Evolutionary conservation across 2,113 vertebrate species (phyloP).

Genomic region (Sebastes schlegelii): DNA sequence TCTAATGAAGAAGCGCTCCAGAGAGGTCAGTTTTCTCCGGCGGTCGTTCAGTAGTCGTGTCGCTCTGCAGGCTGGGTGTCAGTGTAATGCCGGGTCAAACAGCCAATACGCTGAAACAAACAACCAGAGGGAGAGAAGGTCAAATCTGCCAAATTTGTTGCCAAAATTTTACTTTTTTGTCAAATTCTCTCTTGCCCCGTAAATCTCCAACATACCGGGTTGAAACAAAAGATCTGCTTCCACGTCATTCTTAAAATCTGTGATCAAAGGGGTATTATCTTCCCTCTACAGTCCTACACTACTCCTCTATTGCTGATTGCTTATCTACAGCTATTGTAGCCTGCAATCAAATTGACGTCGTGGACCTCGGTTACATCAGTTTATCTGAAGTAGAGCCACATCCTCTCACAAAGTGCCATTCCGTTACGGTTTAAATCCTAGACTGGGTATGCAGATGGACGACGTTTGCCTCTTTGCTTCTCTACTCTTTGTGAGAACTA

Average conservation of each 20-base stretch:
- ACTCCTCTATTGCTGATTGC: slow-evolving; percentile 13
- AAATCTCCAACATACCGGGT: slow-evolving; percentile 11
- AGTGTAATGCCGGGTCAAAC: slow-evolving; percentile 40
- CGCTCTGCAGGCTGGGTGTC: slow-evolving; percentile 20
- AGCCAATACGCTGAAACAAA: slow-evolving; percentile 38
- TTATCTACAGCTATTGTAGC: slow-evolving; percentile 11
- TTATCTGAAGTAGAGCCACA: slow-evolving; percentile 53
- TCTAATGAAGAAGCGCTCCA: slow-evolving; percentile 84
- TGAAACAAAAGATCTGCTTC: slow-evolving; percentile 43
- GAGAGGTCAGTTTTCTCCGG: slow-evolving; percentile 17
- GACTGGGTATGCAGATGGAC: no score
- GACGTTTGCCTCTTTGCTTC: no score
- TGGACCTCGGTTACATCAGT: slow-evolving; percentile 12
- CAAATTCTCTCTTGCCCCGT: slow-evolving; percentile 27
- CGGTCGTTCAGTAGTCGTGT: not conserved
- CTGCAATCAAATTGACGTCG: slow-evolving; percentile 13
- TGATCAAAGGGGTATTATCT: slow-evolving; percentile 14
- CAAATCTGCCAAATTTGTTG: slow-evolving; percentile 80
- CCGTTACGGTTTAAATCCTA: slow-evolving; percentile 18
- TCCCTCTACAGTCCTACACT: slow-evolving; percentile 29
- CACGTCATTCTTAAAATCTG: not conserved
- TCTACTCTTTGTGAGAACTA: no score
- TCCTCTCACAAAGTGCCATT: slow-evolving; percentile 67
- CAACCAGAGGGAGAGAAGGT: slow-evolving; percentile 47
- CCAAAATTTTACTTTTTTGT: slow-evolving; percentile 78